Evolutionary conservation across 1,140 invertebrate species (phyloP).

Genomic region (Diorhabda sublineata): DNA sequence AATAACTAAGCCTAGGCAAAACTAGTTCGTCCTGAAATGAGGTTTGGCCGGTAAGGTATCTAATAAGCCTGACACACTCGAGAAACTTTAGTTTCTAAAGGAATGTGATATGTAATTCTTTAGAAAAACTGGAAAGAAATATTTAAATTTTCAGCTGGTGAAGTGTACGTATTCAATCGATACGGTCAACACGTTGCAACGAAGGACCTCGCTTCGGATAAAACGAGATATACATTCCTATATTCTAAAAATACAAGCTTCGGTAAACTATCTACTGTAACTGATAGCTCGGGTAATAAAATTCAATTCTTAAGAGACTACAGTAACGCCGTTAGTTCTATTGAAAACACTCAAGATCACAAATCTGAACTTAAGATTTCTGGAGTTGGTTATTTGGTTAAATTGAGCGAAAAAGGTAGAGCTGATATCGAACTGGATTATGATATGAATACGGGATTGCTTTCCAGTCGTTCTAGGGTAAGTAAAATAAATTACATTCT

Average conservation of each 20-base stretch:
- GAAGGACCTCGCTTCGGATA: conserved; percentile 86
- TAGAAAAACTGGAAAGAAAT: not conserved
- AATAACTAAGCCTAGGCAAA: too few species aligned
- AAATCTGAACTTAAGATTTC: conserved; percentile 87
- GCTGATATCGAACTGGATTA: conserved; percentile 82
- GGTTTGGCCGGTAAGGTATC: too few species aligned
- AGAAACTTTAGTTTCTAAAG: too few species aligned
- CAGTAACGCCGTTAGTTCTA: conserved; percentile 83
- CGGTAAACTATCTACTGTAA: conserved; percentile 88
- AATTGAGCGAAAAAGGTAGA: conserved; percentile 73
- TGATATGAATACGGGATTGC: conserved; percentile 72
- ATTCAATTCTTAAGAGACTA: conserved; percentile 88
- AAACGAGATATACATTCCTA: conserved; percentile 88
- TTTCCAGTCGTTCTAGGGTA: conserved; percentile 74
- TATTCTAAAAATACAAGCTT: conserved; percentile 97
- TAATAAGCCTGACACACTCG: too few species aligned
- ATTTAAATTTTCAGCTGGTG: conserved; percentile 59
- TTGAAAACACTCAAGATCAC: conserved; percentile 90
- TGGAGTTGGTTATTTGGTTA: conserved; percentile 78
- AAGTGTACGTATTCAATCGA: conserved; percentile 90
- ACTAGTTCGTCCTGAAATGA: too few species aligned
- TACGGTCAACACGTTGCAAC: conserved; percentile 94
- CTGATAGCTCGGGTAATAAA: conserved; percentile 89
- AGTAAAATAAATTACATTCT: conserved; percentile 35
- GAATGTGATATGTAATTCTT: too few species aligned